Percentiles rank a stretch among this genome's conserved stretches.
These are phyloP conservation scores for Tyto alba DNA, from an alignment of 2,113 vertebrate genomes.

Conservation along the genomic window DNA sequence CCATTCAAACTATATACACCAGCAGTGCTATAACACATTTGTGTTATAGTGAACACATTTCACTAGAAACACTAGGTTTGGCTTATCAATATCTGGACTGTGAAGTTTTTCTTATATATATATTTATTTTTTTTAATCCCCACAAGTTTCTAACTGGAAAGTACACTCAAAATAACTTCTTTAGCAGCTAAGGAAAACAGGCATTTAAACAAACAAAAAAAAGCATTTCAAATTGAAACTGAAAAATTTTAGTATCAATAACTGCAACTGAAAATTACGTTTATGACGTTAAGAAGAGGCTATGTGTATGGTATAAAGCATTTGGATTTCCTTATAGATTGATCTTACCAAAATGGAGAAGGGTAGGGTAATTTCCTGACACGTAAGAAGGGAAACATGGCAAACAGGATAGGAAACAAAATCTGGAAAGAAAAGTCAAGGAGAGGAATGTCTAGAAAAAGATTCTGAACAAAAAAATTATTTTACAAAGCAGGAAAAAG, in stretches of 20 bases:
- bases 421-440: constrained; percentile 87
- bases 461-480: constrained; percentile 76
- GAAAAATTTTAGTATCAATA: constrained; percentile 62
- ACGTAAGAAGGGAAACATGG: constrained; percentile 85
- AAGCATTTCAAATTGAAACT: constrained; percentile 51
- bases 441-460: constrained; percentile 84
- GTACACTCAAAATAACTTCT: neutral
- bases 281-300: constrained; percentile 33
- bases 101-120: neutral
- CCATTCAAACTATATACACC: neutral
- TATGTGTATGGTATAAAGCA: constrained; percentile 64
- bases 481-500: constrained; percentile 79
- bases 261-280: constrained; percentile 40
- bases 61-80: neutral
- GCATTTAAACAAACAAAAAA: constrained; percentile 33
- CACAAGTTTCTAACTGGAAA: neutral
- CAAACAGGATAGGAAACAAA: constrained; percentile 88
- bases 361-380: constrained; percentile 82
- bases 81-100: neutral
- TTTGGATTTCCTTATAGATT: constrained; percentile 74
- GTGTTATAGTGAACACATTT: neutral
- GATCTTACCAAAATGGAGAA: constrained; percentile 85
- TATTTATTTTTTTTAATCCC: neutral
- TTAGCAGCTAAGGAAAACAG: neutral
- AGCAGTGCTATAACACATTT: neutral